Base-by-base conservation (phyloP, 2,888 invertebrate genomes). In the Aquatica leii region DNA sequence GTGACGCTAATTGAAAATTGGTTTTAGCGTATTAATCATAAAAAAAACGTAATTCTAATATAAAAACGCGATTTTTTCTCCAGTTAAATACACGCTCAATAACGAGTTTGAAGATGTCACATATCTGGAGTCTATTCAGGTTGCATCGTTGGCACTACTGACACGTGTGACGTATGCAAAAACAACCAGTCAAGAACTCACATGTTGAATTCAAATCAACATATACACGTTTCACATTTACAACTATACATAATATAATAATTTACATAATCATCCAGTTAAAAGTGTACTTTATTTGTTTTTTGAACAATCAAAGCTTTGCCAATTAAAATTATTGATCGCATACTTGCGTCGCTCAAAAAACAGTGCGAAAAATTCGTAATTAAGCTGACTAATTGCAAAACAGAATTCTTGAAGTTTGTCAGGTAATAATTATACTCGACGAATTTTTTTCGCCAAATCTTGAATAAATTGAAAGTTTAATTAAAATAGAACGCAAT, bases 131-230 rank as follows among this genome's bases (percentile, higher is more conserved):
- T 59, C 62, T 68, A 68, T 68, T 66, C 68, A 68, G 68, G 68
- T 64, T 68, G 68, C 66, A 60, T 68, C 61, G 60, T 68, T 63
- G 58, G 66, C 66, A 61, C 68, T 60, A 63, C 66, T 68, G 68
- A 67, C 67, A 67, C 67, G 67, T 40, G 54, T 67, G 67, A 68
- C 68, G 66, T 68, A 68, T 66, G 68, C 66, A 66, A 68, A 68
- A 62, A 41, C 55, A 50, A 51, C 61, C 61, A 56, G 51, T 52
- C 59, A 48, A 50, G 52, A 35, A 63, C 61, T 61, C 61, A 59
- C 64, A 67, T 62, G 64, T 62, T 54, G 67, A 59, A 67, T 56
- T 65, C 59, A 67, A 64, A 59, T 59, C 53, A 37, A 53, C 59
- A 52, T 59, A 50, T 18, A 43, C 58, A 48, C 50, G 59, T 34